Percentiles rank a stretch among this genome's conserved stretches.
phyloP scores from a whole-genome alignment of 2,797 vertebrate species.

The Delichon dasypus region DNA sequence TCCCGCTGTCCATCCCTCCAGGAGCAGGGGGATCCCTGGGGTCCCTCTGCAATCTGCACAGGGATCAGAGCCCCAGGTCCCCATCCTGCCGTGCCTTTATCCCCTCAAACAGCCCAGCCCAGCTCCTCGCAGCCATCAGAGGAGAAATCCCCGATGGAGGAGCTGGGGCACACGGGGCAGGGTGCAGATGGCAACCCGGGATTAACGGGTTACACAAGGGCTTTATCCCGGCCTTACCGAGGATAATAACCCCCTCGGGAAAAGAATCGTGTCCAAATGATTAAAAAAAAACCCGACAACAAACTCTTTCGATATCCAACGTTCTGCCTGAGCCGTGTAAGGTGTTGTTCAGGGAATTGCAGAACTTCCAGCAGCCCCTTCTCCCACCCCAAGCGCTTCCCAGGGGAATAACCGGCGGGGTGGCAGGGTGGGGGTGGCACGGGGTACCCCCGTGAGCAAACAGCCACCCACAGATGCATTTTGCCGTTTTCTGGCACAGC shows the following conservation, averaged over 20 bases:
- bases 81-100: accelerated
- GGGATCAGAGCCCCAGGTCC: accelerated
- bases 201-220: constrained; percentile 40
- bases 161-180: accelerated
- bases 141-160: background rate
- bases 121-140: background rate
- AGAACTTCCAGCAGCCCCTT: background rate
- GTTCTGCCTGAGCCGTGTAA: background rate
- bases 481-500: accelerated
- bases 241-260: background rate
- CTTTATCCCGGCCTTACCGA: background rate
- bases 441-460: accelerated
- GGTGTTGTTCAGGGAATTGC: background rate
- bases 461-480: accelerated
- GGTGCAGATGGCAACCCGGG: background rate
- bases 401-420: accelerated
- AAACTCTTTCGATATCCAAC: background rate
- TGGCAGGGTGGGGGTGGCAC: accelerated
- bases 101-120: accelerated
- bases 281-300: background rate
- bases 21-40: background rate
- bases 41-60: background rate
- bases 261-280: background rate
- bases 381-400: accelerated
- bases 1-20: background rate